phyloP scores from a whole-genome alignment of 1,140 invertebrate species.

The Protaetia brevitarsis region DNA sequence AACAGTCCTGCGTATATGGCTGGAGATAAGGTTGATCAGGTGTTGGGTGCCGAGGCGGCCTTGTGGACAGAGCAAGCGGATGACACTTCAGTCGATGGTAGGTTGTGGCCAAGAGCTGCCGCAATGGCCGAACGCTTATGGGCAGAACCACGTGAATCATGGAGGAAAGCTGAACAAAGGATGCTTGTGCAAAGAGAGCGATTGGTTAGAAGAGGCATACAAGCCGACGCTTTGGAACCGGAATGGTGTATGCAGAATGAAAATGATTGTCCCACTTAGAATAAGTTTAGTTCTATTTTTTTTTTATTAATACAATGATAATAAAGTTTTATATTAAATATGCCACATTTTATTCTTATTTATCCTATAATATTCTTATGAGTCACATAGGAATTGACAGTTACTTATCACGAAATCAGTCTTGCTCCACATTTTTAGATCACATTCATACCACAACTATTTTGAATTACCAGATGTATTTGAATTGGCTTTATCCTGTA shows the following conservation, averaged over 20 bases:
- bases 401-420: no score
- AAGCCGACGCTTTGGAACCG: slow-evolving; percentile 69
- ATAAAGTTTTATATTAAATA: not conserved
- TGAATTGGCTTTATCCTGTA: no score
- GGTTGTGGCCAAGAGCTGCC: slow-evolving; percentile 75
- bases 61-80: slow-evolving; percentile 81
- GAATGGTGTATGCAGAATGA: slow-evolving; percentile 81
- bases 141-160: slow-evolving; percentile 61
- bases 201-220: slow-evolving; percentile 63
- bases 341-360: not conserved
- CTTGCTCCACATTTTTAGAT: no score
- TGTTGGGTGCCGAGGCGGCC: slow-evolving; percentile 70
- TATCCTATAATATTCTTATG: not conserved
- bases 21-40: slow-evolving; percentile 37
- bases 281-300: not conserved
- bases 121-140: slow-evolving; percentile 79
- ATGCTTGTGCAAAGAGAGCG: slow-evolving; percentile 69
- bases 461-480: no score
- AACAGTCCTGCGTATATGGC: slow-evolving; percentile 66
- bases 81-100: slow-evolving; percentile 59
- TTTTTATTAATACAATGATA: not conserved
- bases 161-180: slow-evolving; percentile 64
- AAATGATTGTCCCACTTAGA: slow-evolving; percentile 58
- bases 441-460: no score
- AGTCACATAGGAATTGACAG: no score